Base-by-base conservation (phyloP, 2,113 vertebrate species). In the Tympanuchus pallidicinctus region DNA sequence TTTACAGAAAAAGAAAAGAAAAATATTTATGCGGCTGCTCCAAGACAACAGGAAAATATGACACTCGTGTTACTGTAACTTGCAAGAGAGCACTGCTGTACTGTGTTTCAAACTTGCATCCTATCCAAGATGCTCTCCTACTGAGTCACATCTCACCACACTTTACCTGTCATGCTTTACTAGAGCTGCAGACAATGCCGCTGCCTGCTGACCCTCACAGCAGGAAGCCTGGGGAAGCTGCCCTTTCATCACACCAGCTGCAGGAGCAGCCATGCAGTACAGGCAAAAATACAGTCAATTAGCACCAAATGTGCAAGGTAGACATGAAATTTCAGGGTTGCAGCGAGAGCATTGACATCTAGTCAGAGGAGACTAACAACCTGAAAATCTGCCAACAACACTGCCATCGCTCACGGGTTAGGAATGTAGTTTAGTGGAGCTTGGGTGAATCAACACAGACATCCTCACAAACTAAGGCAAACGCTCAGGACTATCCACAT, bases 381-480 rank as follows among this genome's bases (percentile, higher is more conserved):
- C 85, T 94, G 93, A 94, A 97, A 96, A 97, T 3, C 28, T 86
- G 72, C 96, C 96, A 94, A 80, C 78, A 92, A 4, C 66, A 60
- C 11, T 75, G 95, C 94, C 85, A 93, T 40, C 70, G 75, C 71
- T 94, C 95, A 90, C 73, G 88, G 78, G 90, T 92, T 66, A 86
- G 93, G 92, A 94, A 94, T 96, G 94, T 11, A 54, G 92, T 40
- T 86, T 38, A 77, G 17, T 78, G 77, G 81, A 84, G 40, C 32
- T 45, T 38, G 89, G 83, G 59, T 87, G 64, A 88, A 91, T 74
- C 93, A 94, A 92, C 84, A 70, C 0, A 86, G 89, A 91, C 20
- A 1, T 88, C 92, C 90, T 85, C 75, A 63, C 52, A 94, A 92
- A 78, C 45, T 7, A 36, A 94, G 66, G 72, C 69, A 83, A 73